Evolutionary conservation across 1,140 invertebrate genomes (phyloP).

Genomic region (Dendroctonus valens): DNA sequence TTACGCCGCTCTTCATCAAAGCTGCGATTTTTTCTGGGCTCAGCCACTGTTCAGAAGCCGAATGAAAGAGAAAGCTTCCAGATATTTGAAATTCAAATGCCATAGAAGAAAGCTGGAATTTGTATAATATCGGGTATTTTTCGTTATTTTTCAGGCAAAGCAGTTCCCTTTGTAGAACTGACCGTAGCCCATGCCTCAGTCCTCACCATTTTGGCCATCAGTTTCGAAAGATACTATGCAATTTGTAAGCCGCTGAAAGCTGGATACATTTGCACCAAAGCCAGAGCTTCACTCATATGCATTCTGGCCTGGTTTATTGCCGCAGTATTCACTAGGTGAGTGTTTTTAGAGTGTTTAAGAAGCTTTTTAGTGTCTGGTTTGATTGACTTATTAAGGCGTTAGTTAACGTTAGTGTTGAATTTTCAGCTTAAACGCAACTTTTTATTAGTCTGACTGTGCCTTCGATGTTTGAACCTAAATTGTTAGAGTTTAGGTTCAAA

Average conservation of each 20-base stretch:
- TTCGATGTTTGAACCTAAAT: too few species aligned
- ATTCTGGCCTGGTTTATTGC: slow-evolving; percentile 81
- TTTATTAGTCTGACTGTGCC: too few species aligned
- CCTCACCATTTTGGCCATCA: slow-evolving; percentile 89
- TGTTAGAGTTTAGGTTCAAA: too few species aligned
- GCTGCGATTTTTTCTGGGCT: too few species aligned
- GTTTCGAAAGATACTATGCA: slow-evolving; percentile 92
- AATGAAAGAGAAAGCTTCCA: background rate
- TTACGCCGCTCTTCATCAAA: too few species aligned
- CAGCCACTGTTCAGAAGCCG: background rate
- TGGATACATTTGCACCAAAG: slow-evolving; percentile 87
- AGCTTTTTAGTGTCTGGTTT: too few species aligned
- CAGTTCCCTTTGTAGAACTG: slow-evolving; percentile 89
- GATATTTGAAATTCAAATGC: background rate
- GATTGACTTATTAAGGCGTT: too few species aligned
- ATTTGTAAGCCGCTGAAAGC: slow-evolving; percentile 90
- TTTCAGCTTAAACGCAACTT: too few species aligned
- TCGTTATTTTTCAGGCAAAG: slow-evolving; percentile 64
- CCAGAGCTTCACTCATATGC: slow-evolving; percentile 79
- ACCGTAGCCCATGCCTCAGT: slow-evolving; percentile 92
- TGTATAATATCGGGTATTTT: background rate
- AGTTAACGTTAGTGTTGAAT: too few species aligned
- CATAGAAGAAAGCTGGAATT: background rate
- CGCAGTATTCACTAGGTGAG: slow-evolving; percentile 80
- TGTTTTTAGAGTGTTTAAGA: background rate